Evolutionary conservation across 2,888 invertebrate species (phyloP).

Genomic region (Euplagia quadripunctaria): DNA sequence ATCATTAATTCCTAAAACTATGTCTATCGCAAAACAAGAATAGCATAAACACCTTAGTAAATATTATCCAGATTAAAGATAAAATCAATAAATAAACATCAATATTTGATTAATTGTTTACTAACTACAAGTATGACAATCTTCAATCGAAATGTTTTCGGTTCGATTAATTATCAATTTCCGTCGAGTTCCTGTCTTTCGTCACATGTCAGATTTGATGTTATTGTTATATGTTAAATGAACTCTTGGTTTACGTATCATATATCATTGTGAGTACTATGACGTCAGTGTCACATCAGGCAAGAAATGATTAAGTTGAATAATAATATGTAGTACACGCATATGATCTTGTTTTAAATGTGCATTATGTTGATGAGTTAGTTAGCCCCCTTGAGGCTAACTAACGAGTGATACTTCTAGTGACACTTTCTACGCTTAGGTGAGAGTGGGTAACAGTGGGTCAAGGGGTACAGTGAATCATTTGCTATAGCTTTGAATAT

Average conservation of each 20-base stretch:
- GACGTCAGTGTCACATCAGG: constrained; percentile 1
- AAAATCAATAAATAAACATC: not conserved
- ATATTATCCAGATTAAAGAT: not conserved
- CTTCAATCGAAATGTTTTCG: not conserved
- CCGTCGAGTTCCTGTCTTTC: constrained; percentile 1
- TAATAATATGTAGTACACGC: not conserved
- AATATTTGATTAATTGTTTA: not conserved
- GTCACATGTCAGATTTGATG: not conserved
- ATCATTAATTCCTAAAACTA: too few species aligned
- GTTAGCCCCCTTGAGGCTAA: not conserved
- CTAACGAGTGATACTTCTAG: too few species aligned
- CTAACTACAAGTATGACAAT: not conserved
- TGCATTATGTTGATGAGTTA: not conserved
- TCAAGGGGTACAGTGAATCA: too few species aligned
- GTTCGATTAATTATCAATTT: constrained; percentile 4
- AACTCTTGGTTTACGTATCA: not conserved
- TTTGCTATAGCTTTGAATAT: too few species aligned
- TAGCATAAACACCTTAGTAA: too few species aligned
- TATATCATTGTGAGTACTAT: not conserved
- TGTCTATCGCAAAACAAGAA: too few species aligned
- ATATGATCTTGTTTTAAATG: not conserved
- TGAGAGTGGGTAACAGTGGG: too few species aligned
- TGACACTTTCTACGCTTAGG: too few species aligned
- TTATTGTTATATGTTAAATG: constrained; percentile 4
- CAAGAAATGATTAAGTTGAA: not conserved